These are phyloP conservation scores for Mamestra brassicae DNA, from an alignment of 2,888 invertebrate species.

Conservation along the genomic window DNA sequence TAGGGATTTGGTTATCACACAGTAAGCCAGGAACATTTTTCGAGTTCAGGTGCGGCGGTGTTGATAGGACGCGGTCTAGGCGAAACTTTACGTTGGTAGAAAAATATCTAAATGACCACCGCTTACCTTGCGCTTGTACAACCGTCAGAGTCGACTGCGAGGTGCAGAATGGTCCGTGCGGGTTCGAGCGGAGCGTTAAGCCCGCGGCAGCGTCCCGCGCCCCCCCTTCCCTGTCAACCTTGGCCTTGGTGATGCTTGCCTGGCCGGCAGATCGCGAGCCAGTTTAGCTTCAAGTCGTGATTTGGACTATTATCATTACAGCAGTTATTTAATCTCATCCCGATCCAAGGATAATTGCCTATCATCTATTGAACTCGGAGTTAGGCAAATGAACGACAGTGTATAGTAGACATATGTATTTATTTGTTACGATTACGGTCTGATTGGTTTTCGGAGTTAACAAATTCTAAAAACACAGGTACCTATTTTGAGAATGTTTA, in stretches of 20 bases:
- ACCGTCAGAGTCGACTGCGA: conserved; percentile 91
- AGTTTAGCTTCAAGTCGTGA: conserved; percentile 69
- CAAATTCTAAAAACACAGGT: background rate
- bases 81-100: conserved; percentile 74
- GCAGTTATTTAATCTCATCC: conserved; percentile 57
- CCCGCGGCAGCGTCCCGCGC: conserved; percentile 85
- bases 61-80: conserved; percentile 67
- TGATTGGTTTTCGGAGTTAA: background rate
- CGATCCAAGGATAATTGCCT: conserved; percentile 60
- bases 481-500: background rate
- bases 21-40: conserved; percentile 74
- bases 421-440: background rate
- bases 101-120: conserved; percentile 81
- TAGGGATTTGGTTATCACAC: conserved; percentile 80
- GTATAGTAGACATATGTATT: background rate
- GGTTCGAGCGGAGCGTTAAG: conserved; percentile 89
- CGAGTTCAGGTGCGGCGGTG: conserved; percentile 72
- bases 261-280: conserved; percentile 76
- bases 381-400: conserved; percentile 6
- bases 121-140: conserved; percentile 91
- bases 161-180: conserved; percentile 90
- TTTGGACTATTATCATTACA: conserved; percentile 68
- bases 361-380: conserved; percentile 34
- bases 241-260: conserved; percentile 87
- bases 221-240: conserved; percentile 88